phyloP scores from a whole-genome alignment of 2,888 invertebrate species.

The Eledone cirrhosa region DNA sequence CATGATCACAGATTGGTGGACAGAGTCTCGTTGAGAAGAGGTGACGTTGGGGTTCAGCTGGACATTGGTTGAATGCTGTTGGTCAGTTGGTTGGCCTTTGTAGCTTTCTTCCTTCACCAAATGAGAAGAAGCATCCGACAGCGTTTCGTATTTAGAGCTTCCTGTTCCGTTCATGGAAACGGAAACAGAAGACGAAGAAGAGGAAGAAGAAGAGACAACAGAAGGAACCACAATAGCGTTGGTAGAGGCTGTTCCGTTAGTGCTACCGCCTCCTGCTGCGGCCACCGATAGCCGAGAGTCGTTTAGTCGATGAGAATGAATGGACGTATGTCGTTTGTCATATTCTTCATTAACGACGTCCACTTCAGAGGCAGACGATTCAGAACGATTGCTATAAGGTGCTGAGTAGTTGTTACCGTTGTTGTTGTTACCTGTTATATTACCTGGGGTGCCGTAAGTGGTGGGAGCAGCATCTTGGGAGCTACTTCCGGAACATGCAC shows the following conservation, averaged over 20 bases:
- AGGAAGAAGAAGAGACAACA: too few species aligned
- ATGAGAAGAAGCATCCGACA: conserved; percentile 37
- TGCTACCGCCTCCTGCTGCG: neutral
- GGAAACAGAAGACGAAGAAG: neutral
- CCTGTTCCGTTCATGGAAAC: conserved; percentile 12
- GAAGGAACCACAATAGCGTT: too few species aligned
- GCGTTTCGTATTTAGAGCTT: conserved; percentile 36
- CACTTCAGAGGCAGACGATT: conserved; percentile 64
- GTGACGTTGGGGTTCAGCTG: conserved; percentile 35
- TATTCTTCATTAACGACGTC: conserved; percentile 61
- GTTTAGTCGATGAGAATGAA: conserved; percentile 32
- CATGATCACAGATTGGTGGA: conserved; percentile 62
- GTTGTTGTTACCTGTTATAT: neutral
- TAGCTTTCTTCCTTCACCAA: conserved; percentile 40
- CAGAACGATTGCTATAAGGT: conserved; percentile 63
- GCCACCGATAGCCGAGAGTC: conserved; percentile 11
- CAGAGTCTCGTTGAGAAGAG: conserved; percentile 43
- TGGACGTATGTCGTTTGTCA: conserved; percentile 41
- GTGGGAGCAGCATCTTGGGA: conserved; percentile 52
- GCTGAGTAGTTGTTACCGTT: conserved; percentile 35
- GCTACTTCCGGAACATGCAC: conserved; percentile 55
- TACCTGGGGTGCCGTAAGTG: conserved; percentile 41
- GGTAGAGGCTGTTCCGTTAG: too few species aligned
- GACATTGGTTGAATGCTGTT: conserved; percentile 35
- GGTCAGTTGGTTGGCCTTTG: conserved; percentile 29